Percentiles rank a stretch among this genome's conserved stretches.
Evolutionary conservation across 2,113 vertebrate species (phyloP).

Genomic region (Corythaeola cristata): DNA sequence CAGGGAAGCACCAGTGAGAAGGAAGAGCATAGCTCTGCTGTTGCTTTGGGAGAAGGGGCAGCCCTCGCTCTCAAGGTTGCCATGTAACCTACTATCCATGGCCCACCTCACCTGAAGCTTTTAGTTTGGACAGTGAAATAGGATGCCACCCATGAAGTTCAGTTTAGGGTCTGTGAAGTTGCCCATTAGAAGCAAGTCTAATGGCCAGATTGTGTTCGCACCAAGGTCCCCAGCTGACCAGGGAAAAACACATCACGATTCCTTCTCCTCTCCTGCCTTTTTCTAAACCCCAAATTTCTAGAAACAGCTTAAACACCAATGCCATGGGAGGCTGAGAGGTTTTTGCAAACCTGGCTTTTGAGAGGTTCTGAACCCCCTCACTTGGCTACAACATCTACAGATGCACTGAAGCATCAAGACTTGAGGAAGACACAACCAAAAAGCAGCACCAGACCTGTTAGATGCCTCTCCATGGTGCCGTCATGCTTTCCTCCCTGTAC

Average conservation of each 20-base stretch:
- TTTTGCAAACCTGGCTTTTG: neutral
- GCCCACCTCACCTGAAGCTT: neutral
- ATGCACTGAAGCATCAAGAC: neutral
- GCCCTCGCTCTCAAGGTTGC: neutral
- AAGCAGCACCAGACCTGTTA: neutral
- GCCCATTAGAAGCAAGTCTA: neutral
- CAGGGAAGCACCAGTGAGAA: neutral
- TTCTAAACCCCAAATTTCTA: neutral
- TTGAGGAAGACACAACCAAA: neutral
- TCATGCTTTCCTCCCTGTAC: neutral
- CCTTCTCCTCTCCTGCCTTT: neutral
- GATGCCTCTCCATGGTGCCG: neutral
- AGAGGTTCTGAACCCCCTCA: neutral
- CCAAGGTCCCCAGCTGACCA: neutral
- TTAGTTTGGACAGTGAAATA: neutral
- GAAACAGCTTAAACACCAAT: neutral
- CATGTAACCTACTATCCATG: accelerated
- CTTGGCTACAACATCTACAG: neutral
- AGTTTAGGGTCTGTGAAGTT: neutral
- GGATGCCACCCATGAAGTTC: neutral
- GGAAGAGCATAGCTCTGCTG: neutral
- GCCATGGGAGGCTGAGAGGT: neutral
- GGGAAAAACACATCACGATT: neutral
- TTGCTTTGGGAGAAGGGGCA: neutral
- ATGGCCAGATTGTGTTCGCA: accelerated